Base-by-base conservation (phyloP, 2,888 invertebrate genomes). In the Nebria brevicollis region DNA sequence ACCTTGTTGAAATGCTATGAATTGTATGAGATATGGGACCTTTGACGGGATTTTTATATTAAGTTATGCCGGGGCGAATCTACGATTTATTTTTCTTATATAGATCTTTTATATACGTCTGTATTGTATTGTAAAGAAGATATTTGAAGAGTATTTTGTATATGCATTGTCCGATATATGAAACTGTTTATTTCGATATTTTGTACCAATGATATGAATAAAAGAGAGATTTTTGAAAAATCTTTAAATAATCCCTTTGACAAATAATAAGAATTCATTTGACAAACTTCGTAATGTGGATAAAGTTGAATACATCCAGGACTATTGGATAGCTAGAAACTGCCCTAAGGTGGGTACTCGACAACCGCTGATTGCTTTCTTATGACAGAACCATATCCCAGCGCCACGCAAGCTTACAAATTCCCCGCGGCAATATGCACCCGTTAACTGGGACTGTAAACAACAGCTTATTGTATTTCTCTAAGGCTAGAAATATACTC, bases 311-410 rank as follows among this genome's bases (percentile, higher is more conserved):
- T 20, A 20, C 20, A 20, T 20, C 20, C 20, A 20, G 20, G 20
- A 34, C 34, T 34, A 34, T 34, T 34, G 34, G 34, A 34, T 34
- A 34, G 34, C 34, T 54, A 54, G 54, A 13, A 54, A 11, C 6
- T 11, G 54, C 54, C 79, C 66, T 54, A 42, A 15, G 42, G 65
- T 34, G 68, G 89, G 84, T 85, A 84, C 84, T 84, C 84, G 86
- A 85, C 86, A 82, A 83, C 88, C 89, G 89, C 89, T 91, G 90
- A 91, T 91, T 91, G 91, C 91, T 91, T 90, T 90, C 90, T 86
- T 86, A 87, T 86, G 86, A 86, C 20, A 26, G 54, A 13, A 11
- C 54, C 54, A 1, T 54, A 54, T 54, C 54, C 54, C 54, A 11
- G 11, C 54, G 54, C 13, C 54, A 13, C 54, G 13, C 11, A 54